These are phyloP conservation scores for Leptobrachium ailaonicum DNA, from an alignment of 2,113 vertebrate species.

Conservation along the genomic window DNA sequence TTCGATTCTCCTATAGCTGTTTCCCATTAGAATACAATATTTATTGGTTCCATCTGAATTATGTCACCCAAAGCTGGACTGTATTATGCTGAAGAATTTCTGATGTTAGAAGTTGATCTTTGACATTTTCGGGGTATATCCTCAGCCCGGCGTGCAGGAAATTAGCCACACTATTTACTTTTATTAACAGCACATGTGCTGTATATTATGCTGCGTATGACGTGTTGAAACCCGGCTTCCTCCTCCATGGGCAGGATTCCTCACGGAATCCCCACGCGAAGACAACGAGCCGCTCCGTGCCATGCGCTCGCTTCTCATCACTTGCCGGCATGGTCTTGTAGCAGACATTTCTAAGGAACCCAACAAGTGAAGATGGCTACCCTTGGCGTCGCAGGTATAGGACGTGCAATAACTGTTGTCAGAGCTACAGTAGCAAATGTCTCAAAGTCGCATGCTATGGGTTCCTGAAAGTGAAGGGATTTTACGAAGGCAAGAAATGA, in stretches of 20 bases:
- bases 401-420: too few relatives aligned
- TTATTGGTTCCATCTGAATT: constrained; percentile 47
- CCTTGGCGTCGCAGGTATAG: too few relatives aligned
- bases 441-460: too few relatives aligned
- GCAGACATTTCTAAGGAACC: not conserved
- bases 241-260: not conserved
- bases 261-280: not conserved
- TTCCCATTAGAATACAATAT: constrained; percentile 39
- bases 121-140: constrained; percentile 36
- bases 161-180: constrained; percentile 34
- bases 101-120: constrained; percentile 46
- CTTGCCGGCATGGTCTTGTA: not conserved
- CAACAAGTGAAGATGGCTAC: too few relatives aligned
- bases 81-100: constrained; percentile 47
- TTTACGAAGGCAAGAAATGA: too few relatives aligned
- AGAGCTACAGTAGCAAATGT: too few relatives aligned
- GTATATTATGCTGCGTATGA: constrained; percentile 1
- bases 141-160: constrained; percentile 37
- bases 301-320: not conserved
- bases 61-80: constrained; percentile 39
- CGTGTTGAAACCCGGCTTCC: not conserved
- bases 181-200: constrained; percentile 44
- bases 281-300: not conserved
- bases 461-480: too few relatives aligned
- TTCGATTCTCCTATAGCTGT: constrained; percentile 30